These are phyloP conservation scores for Tinea semifulvella DNA, from an alignment of 2,888 invertebrate genomes.

Conservation along the genomic window DNA sequence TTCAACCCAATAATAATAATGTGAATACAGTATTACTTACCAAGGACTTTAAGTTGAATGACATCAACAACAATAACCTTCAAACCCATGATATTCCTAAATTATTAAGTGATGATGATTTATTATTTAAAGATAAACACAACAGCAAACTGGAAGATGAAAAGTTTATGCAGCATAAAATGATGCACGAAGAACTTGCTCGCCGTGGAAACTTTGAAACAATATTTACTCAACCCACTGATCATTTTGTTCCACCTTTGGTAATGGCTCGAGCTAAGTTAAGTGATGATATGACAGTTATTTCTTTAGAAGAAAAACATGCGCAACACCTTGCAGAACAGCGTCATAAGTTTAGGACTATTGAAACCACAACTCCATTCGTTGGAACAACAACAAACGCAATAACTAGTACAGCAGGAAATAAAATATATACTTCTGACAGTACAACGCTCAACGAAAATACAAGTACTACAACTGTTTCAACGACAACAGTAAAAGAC, in stretches of 20 bases:
- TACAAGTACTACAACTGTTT: constrained; percentile 19
- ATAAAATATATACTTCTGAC: constrained; percentile 22
- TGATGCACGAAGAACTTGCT: constrained; percentile 52
- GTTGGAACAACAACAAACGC: neutral
- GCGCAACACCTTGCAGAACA: constrained; percentile 51
- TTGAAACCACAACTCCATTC: neutral
- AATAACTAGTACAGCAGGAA: neutral
- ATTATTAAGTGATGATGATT: constrained; percentile 28
- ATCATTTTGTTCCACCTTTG: constrained; percentile 59
- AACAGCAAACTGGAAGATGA: constrained; percentile 45
- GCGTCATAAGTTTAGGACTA: constrained; percentile 15
- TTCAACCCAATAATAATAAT: constrained; percentile 23
- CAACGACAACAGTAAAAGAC: constrained; percentile 16
- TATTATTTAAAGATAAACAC: constrained; percentile 35
- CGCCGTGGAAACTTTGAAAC: constrained; percentile 51
- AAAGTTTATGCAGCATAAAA: constrained; percentile 48
- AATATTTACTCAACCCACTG: constrained; percentile 57
- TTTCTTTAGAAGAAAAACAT: constrained; percentile 57
- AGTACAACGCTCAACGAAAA: constrained; percentile 18
- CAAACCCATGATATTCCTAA: constrained; percentile 48
- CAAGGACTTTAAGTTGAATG: constrained; percentile 33
- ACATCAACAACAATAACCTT: constrained; percentile 35
- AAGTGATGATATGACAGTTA: constrained; percentile 57
- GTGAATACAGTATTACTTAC: constrained; percentile 20
- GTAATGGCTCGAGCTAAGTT: constrained; percentile 63